A percentile compares a stretch with the other conserved stretches of the same genome.
Conservation (phyloP, 2,888 invertebrate species). For the Lepidonotus clava region DNA sequence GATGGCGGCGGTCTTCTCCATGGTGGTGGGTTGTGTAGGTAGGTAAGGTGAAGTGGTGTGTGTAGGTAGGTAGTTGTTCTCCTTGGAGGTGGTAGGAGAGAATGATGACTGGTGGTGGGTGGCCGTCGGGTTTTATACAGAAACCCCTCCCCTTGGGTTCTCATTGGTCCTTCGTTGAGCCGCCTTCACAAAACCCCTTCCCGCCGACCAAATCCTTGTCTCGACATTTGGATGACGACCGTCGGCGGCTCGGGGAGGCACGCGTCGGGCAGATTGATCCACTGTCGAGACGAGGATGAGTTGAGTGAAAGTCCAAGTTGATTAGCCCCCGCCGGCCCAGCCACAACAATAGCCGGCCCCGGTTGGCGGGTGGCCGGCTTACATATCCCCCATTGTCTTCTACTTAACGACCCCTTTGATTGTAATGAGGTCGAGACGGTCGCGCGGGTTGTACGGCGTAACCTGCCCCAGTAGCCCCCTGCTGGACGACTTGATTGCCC, state of each 20-base stretch:
- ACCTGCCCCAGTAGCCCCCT: no score
- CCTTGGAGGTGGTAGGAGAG: neutral
- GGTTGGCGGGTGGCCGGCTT: neutral
- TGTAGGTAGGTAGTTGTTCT: neutral
- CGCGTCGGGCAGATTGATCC: conserved; percentile 4
- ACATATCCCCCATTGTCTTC: neutral
- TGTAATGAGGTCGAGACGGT: no score
- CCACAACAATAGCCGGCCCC: neutral
- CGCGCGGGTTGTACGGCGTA: no score
- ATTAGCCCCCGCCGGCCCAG: neutral
- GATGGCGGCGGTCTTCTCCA: conserved; percentile 4
- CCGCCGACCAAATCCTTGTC: neutral
- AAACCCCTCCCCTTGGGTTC: neutral
- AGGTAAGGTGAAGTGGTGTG: neutral
- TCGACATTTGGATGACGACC: neutral
- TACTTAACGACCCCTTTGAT: neutral
- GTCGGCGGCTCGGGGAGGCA: neutral
- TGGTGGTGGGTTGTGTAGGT: no score
- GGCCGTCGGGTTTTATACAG: neutral
- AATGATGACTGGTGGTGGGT: neutral
- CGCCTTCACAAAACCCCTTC: neutral
- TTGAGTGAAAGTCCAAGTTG: neutral
- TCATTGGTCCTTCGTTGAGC: neutral
- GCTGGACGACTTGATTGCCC: neutral
- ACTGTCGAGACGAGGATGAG: conserved; percentile 31